Conservation (phyloP, 2,888 invertebrate species). For the Eledone cirrhosa region DNA sequence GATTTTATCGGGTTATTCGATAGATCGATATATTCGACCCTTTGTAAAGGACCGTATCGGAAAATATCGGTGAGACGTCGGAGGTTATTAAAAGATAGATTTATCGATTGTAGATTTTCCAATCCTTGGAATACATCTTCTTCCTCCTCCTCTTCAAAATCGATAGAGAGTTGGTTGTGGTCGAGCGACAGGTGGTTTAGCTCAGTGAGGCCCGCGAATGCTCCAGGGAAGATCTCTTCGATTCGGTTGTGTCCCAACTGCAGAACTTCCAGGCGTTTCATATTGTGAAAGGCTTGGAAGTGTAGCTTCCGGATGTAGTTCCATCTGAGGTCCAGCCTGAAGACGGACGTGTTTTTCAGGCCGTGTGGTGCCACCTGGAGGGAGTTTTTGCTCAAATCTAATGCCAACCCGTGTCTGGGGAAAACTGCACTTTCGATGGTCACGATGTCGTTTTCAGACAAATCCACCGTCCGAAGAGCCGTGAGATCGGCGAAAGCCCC, state of each 20-base stretch:
- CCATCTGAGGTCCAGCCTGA: constrained; percentile 6
- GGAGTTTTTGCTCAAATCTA: constrained; percentile 8
- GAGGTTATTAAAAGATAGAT: constrained; percentile 26
- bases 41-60: not conserved
- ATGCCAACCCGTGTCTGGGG: not conserved
- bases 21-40: constrained; percentile 2
- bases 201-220: not conserved
- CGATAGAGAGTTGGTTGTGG: constrained; percentile 13
- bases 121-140: constrained; percentile 19
- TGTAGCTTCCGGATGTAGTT: not conserved
- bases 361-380: not conserved
- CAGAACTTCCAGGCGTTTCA: not conserved
- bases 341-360: not conserved
- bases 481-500: not conserved
- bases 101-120: not conserved
- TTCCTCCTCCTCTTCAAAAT: constrained; percentile 7
- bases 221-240: not conserved
- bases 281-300: not conserved
- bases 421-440: not conserved
- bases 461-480: not conserved
- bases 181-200: constrained; percentile 22
- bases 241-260: constrained; percentile 17
- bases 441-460: constrained; percentile 8
- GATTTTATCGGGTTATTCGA: constrained; percentile 26
- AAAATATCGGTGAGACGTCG: constrained; percentile 3